phyloP scores from a whole-genome alignment of 2,113 vertebrate genomes.

The Acrocephalus kingi region DNA sequence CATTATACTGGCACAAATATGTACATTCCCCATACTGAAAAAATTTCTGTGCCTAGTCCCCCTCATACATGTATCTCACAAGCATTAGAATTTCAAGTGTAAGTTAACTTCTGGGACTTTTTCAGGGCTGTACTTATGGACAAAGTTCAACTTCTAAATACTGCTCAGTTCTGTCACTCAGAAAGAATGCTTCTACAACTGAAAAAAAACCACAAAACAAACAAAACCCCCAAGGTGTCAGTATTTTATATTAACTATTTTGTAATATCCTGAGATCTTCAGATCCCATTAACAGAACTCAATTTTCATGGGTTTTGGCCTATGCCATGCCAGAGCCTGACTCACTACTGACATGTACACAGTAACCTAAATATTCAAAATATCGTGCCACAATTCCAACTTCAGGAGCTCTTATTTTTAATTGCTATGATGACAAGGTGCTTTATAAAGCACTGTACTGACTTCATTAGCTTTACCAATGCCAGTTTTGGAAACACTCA shows the following conservation, averaged over 20 bases:
- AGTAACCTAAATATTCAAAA: neutral
- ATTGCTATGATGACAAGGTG: neutral
- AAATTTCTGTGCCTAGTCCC: neutral
- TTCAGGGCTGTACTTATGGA: conserved; percentile 81
- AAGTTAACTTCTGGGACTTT: neutral
- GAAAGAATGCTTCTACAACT: conserved; percentile 94
- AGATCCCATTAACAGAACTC: neutral
- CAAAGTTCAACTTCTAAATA: conserved; percentile 95
- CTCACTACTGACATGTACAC: neutral
- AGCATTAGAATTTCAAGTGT: neutral
- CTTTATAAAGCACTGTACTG: neutral
- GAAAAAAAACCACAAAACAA: neutral
- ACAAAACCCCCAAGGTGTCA: neutral
- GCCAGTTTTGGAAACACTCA: neutral
- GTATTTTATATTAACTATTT: neutral
- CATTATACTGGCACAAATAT: neutral
- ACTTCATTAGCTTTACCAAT: neutral
- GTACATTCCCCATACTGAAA: neutral
- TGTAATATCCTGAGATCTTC: neutral
- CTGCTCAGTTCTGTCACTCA: conserved; percentile 81
- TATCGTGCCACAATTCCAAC: neutral
- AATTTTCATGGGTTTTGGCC: neutral
- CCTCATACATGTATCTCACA: neutral
- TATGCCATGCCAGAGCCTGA: neutral
- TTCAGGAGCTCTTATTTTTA: neutral